Evolutionary conservation across 2,113 vertebrate genomes (phyloP).

Genomic region (Ramphastos sulfuratus): DNA sequence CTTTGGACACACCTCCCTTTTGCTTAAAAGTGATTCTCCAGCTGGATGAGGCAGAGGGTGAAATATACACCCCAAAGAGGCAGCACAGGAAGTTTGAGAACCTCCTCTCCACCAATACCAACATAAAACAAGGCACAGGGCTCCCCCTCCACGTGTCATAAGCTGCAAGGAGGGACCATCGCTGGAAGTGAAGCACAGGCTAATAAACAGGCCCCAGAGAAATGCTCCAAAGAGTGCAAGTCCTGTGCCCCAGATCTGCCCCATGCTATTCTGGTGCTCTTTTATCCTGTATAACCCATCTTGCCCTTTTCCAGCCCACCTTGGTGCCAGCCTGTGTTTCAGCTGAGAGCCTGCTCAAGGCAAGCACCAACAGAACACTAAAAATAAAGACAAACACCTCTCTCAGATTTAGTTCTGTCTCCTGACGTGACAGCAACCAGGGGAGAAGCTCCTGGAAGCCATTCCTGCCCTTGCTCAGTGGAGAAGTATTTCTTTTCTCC

Average conservation of each 20-base stretch:
- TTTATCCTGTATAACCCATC: neutral
- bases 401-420: neutral
- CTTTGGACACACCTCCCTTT: neutral
- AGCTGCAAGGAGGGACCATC: fast-evolving
- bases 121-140: neutral
- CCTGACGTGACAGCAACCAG: neutral
- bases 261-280: neutral
- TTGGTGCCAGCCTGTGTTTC: neutral
- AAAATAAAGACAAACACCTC: neutral
- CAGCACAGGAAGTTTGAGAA: neutral
- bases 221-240: neutral
- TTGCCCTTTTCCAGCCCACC: neutral
- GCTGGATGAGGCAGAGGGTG: neutral
- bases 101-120: neutral
- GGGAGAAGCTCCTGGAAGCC: neutral
- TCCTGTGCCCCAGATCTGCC: neutral
- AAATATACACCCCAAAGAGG: neutral
- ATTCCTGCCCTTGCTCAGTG: neutral
- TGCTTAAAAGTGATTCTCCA: neutral
- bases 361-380: neutral
- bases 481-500: neutral
- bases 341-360: neutral
- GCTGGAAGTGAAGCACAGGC: neutral
- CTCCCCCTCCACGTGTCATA: neutral
- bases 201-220: neutral